phyloP scores from a whole-genome alignment of 1,140 invertebrate genomes.

The Cydia strobilella region DNA sequence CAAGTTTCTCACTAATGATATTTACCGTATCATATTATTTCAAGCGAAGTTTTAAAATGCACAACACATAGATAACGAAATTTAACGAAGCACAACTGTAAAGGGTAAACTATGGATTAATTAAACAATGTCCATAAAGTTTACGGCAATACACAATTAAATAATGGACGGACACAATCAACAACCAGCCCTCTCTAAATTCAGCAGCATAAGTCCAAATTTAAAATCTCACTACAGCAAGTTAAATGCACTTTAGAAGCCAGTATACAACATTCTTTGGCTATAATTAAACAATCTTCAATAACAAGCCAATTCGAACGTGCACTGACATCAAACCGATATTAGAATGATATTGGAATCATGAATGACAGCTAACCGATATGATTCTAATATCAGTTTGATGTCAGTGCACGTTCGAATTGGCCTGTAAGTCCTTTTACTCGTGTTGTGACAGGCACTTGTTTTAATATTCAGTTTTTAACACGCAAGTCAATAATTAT shows the following conservation, averaged over 20 bases:
- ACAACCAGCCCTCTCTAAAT: slow-evolving; percentile 17
- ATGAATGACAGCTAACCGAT: too few species aligned
- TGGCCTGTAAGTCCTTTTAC: neutral
- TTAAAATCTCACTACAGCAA: slow-evolving; percentile 45
- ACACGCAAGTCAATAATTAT: too few species aligned
- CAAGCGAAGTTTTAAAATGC: slow-evolving; percentile 11
- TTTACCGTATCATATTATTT: neutral
- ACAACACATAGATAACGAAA: slow-evolving; percentile 34
- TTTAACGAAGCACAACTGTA: slow-evolving; percentile 33
- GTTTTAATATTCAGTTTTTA: too few species aligned
- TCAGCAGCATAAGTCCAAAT: slow-evolving; percentile 27
- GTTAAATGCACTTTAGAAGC: slow-evolving; percentile 39
- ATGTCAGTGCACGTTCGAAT: too few species aligned
- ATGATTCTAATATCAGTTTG: too few species aligned
- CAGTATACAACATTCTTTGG: slow-evolving; percentile 39
- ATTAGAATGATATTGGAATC: too few species aligned
- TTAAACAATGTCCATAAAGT: neutral
- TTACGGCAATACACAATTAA: slow-evolving; percentile 30
- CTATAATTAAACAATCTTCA: slow-evolving; percentile 27
- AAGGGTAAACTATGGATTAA: neutral
- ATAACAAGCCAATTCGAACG: neutral
- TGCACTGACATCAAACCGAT: too few species aligned
- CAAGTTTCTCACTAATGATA: neutral
- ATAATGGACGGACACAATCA: slow-evolving; percentile 28
- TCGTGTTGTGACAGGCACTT: neutral